Percentiles rank a stretch among this genome's conserved stretches.
These are phyloP conservation scores for Acanthosepion lycidas DNA, from an alignment of 2,888 invertebrate species.

Conservation along the genomic window DNA sequence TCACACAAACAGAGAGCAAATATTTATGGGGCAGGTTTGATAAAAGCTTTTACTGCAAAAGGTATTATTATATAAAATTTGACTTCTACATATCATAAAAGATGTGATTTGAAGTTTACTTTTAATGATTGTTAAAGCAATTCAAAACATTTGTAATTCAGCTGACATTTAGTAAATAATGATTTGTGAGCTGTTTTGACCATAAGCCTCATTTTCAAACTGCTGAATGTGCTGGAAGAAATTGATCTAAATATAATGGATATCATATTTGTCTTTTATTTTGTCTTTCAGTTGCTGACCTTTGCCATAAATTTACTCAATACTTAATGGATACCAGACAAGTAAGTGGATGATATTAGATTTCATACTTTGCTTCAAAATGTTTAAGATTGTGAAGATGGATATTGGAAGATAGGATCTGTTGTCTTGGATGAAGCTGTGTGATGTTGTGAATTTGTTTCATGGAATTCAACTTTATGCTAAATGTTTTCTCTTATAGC, in stretches of 20 bases:
- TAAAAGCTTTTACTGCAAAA: background rate
- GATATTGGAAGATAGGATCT: no score
- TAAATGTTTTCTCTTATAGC: no score
- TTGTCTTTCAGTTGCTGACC: slow-evolving; percentile 84
- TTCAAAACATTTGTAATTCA: background rate
- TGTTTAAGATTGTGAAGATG: no score
- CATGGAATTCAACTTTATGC: no score
- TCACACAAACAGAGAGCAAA: no score
- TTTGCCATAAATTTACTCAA: slow-evolving; percentile 88
- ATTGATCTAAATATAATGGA: background rate
- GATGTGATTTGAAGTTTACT: background rate
- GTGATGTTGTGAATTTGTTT: no score
- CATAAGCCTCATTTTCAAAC: background rate
- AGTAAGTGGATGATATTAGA: slow-evolving; percentile 59
- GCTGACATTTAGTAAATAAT: background rate
- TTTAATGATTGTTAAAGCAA: background rate
- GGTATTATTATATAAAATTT: background rate
- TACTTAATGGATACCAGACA: slow-evolving; percentile 84
- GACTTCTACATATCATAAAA: background rate
- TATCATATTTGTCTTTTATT: background rate
- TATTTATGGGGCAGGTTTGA: no score
- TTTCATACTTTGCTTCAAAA: no score
- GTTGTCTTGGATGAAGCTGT: no score
- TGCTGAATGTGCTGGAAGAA: background rate
- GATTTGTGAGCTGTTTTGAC: background rate